Evolutionary conservation across 2,888 invertebrate species (phyloP), one percentile per base, ranked within the genome.

Genomic region (Perdita meconis): DNA sequence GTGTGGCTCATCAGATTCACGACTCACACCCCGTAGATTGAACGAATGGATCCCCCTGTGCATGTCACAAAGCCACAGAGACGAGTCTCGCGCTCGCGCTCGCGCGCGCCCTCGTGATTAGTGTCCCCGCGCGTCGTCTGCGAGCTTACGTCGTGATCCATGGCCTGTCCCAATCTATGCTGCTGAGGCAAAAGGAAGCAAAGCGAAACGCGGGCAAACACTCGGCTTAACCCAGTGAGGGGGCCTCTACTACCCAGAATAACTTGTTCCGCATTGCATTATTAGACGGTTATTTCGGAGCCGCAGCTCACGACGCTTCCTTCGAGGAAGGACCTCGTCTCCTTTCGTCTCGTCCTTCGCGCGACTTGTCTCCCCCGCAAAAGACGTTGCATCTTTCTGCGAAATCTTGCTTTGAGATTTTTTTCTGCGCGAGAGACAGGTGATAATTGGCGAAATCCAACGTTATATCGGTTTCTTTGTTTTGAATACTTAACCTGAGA

Each of bases 221-320:
- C 86, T 88, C 84, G 85, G 84, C 84, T 89, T 90, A 90, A 90
- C 89, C 90, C 88, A 90, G 86, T 90, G 87, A 86, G 86, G 81
- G 84, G 78, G 83, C 84, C 86, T 87, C 87, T 84, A 68, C 84
- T 87, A 85, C 91, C 78, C 85, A 87, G 89, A 92, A 92, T 91
- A 90, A 89, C 91, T 90, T 88, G 90, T 92, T 92, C 90, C 90
- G 90, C 90, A 89, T 90, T 90, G 91, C 91, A 90, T 90, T 92
- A 91, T 91, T 90, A 89, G 90, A 88, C 85, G 88, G 87, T 86
- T 91, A 90, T 90, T 90, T 89, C 84, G 81, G 88, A 84, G 47
- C n/a, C 70, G 74, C 53, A 64, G 83, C 81, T 81, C 76, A 47
- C 83, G 68, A 71, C 71, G 69, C 56, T 57, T 82, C 81, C 81